A percentile compares a stretch with the other conserved stretches of the same genome.
These are phyloP conservation scores for Otus scops DNA, from an alignment of 2,797 vertebrate species.

Conservation along the genomic window DNA sequence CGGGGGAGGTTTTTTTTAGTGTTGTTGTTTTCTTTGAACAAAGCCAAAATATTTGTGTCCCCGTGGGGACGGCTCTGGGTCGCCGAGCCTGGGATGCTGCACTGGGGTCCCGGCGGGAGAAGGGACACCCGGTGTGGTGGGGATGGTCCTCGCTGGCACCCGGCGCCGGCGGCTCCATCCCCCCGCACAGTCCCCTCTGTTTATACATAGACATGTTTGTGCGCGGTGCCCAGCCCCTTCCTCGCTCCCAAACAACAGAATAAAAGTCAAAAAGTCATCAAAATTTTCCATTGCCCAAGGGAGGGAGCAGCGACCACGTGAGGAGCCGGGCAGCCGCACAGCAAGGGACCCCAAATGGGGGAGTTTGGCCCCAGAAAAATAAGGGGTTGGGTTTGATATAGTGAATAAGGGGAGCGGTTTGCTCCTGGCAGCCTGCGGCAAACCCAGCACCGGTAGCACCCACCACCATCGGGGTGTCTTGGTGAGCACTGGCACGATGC, in stretches of 20 bases:
- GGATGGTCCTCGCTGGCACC: neutral
- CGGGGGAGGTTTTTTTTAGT: neutral
- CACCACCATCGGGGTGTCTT: rapidly evolving
- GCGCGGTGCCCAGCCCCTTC: neutral
- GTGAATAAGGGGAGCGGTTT: rapidly evolving
- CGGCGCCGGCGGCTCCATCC: neutral
- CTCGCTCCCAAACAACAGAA: slow-evolving; percentile 29
- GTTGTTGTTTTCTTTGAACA: neutral
- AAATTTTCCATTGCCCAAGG: slow-evolving; percentile 38
- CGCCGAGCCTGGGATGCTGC: rapidly evolving
- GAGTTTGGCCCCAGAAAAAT: neutral
- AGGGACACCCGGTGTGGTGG: neutral
- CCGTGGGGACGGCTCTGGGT: neutral
- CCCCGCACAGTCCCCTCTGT: neutral
- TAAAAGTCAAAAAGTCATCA: neutral
- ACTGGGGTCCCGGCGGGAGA: rapidly evolving
- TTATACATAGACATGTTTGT: slow-evolving; percentile 68
- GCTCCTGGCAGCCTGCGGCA: neutral
- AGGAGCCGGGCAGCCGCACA: neutral
- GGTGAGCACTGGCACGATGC: neutral
- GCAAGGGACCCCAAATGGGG: neutral
- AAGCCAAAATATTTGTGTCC: slow-evolving; percentile 41
- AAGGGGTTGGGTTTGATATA: neutral
- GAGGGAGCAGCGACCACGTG: neutral
- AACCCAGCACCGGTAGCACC: rapidly evolving